phyloP scores from a whole-genome alignment of 2,888 invertebrate species.

The Zygaena filipendulae region DNA sequence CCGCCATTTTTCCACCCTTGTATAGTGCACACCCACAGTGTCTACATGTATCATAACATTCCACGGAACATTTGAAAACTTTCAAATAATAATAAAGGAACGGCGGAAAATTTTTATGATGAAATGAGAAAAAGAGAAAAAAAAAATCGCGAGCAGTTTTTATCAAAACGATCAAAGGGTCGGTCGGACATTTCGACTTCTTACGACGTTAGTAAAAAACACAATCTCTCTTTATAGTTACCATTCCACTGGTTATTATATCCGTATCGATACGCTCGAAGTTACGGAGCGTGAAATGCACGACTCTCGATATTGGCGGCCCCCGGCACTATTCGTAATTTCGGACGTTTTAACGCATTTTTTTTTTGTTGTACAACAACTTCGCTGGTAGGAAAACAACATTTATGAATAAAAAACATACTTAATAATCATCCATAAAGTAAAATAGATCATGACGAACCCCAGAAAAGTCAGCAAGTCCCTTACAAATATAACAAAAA shows the following conservation, averaged over 20 bases:
- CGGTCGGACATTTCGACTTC: conserved; percentile 63
- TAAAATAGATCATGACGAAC: too few relatives aligned
- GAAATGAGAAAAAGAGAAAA: conserved; percentile 31
- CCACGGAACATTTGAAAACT: neutral
- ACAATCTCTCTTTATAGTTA: conserved; percentile 69
- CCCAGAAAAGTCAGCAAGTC: too few relatives aligned
- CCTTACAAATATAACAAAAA: too few relatives aligned
- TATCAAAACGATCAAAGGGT: conserved; percentile 67
- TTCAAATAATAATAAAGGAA: conserved; percentile 24
- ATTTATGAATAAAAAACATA: too few relatives aligned
- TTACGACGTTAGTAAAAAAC: conserved; percentile 68
- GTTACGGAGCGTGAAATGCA: conserved; percentile 64
- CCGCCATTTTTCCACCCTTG: too few relatives aligned
- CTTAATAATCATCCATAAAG: too few relatives aligned
- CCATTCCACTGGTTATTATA: conserved; percentile 67
- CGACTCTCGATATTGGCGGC: conserved; percentile 48
- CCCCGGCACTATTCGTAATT: conserved; percentile 38
- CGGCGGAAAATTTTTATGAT: conserved; percentile 33
- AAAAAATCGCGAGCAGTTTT: conserved; percentile 52
- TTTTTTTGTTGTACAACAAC: conserved; percentile 13
- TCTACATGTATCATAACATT: too few relatives aligned
- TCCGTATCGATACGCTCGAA: conserved; percentile 58
- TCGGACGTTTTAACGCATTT: conserved; percentile 30
- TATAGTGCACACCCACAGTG: too few relatives aligned
- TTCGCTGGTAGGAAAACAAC: too few relatives aligned